Conservation (phyloP, 2,888 invertebrate species). For the Agrochola circellaris region DNA sequence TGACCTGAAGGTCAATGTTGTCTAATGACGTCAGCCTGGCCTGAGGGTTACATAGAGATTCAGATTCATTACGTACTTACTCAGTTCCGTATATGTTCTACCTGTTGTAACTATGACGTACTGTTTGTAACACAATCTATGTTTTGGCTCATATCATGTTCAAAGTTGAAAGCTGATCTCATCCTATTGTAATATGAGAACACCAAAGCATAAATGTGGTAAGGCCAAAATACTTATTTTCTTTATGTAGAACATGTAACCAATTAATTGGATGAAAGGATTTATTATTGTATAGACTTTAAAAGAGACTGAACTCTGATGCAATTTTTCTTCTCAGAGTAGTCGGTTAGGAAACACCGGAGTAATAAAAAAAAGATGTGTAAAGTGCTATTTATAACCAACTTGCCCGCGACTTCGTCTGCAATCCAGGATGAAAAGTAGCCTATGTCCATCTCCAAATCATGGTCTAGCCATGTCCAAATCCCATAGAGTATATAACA, state of each 20-base stretch:
- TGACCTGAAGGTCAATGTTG: slow-evolving; percentile 11
- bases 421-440: too few species aligned
- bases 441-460: too few species aligned
- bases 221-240: neutral
- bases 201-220: neutral
- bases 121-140: neutral
- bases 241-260: neutral
- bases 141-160: neutral
- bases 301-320: neutral
- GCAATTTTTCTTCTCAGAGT: neutral
- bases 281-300: neutral
- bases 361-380: neutral
- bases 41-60: neutral
- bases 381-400: neutral
- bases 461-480: too few species aligned
- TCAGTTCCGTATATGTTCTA: neutral
- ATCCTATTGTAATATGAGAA: neutral
- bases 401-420: too few species aligned
- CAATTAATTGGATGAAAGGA: neutral
- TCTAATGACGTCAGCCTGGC: neutral
- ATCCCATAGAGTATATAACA: too few species aligned
- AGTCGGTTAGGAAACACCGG: neutral
- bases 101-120: neutral
- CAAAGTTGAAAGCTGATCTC: neutral
- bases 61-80: slow-evolving; percentile 19